Evolutionary conservation across 2,888 invertebrate genomes (phyloP), one percentile per base, ranked within the genome.

Genomic region (Melanargia galathea): DNA sequence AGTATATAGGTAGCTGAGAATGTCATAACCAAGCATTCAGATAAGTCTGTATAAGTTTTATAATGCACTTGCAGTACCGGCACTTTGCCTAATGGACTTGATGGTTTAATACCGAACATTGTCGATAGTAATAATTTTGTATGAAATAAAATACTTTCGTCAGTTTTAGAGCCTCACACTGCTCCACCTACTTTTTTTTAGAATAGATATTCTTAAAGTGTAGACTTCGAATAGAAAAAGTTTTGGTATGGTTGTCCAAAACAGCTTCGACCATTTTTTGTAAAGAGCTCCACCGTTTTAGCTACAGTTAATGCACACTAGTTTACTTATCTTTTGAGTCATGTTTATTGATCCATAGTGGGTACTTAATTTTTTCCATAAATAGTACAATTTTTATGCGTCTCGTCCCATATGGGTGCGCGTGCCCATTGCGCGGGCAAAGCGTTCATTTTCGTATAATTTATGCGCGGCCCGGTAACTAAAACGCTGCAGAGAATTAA

Each of bases 401-500:
- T 11, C 33, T 33, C 10, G 58, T 51, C 35, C 62, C 24, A 26
- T 33, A 52, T 26, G 26, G 20, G 22, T 51, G 43, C 40, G 43
- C 26, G 55, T 40, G 55, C 40, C 16, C 55, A 22, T 24, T 38
- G 43, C 43, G 18, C 52, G 52, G 3, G 52, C 52, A 51, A 43
- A 49, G 51, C 43, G 26, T 57, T 56, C 38, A 22, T 38, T 54
- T 46, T 58, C 43, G 40, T 64, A 63, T 60, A 62, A 70, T 71
- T 67, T 70, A 70, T 67, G 60, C 49, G 48, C 40, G 64, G 45
- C 43, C 33, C 60, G 64, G 66, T 68, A 64, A 58, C 64, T 61
- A 62, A 63, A 65, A 67, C 61, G 60, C 60, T 66, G 60, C 64
- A 54, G 56, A 48, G 59, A 67, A 67, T 71, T 69, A 64, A 73